Conservation (phyloP, 2,113 vertebrate species). For the Ranitomeya imitator region DNA sequence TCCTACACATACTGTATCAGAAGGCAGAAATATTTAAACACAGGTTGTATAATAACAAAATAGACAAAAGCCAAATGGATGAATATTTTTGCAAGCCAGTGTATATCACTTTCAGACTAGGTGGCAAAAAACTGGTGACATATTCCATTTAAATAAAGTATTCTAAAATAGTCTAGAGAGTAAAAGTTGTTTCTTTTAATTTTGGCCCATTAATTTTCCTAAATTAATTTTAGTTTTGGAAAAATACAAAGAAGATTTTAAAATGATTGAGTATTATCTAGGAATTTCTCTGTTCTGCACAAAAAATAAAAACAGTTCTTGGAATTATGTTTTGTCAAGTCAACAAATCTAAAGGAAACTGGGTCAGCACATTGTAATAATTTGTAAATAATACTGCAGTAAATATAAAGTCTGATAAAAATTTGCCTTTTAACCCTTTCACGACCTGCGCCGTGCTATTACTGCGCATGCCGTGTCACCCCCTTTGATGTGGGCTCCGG, state of each 20-base stretch:
- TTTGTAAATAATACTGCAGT: constrained; percentile 15
- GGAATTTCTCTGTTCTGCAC: constrained; percentile 31
- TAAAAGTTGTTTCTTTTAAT: too few species aligned
- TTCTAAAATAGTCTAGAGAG: background rate
- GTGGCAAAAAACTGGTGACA: too few species aligned
- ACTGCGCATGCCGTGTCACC: too few species aligned
- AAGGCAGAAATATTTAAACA: too few species aligned
- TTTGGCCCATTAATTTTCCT: constrained; percentile 1
- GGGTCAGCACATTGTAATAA: constrained; percentile 15
- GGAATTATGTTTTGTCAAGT: constrained; percentile 4
- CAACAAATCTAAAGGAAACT: constrained; percentile 13
- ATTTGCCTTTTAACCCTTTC: constrained; percentile 17
- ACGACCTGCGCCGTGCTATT: too few species aligned
- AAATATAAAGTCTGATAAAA: constrained; percentile 6
- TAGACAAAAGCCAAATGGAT: too few species aligned
- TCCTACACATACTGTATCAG: too few species aligned
- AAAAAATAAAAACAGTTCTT: constrained; percentile 10
- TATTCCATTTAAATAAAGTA: background rate
- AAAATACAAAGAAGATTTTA: background rate
- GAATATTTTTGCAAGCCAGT: too few species aligned
- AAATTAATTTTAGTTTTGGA: background rate
- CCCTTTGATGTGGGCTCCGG: too few species aligned
- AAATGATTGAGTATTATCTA: constrained; percentile 42
- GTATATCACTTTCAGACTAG: too few species aligned
- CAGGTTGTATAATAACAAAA: too few species aligned